phyloP scores from a whole-genome alignment of 64 coral and sea anemone genomes.

The Montipora capricornis region DNA sequence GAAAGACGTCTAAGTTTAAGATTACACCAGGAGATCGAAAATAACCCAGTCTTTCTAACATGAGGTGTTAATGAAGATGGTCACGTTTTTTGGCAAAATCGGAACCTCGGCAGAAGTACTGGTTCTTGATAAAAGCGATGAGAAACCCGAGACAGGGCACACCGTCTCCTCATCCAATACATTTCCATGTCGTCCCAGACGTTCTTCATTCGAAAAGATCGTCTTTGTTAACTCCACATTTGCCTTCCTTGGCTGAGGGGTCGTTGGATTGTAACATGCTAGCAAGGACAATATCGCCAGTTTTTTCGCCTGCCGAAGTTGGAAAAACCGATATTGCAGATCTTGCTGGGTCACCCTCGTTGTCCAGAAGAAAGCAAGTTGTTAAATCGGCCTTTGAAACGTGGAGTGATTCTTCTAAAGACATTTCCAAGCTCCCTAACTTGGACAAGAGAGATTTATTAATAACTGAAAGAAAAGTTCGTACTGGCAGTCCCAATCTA shows the following conservation, averaged over 20 bases:
- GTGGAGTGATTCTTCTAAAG: background rate
- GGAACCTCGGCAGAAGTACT: background rate
- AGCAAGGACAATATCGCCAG: constrained; percentile 3
- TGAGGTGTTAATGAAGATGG: background rate
- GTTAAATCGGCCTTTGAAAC: background rate
- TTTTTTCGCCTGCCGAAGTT: background rate
- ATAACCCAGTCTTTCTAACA: no score
- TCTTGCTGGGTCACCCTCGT: background rate
- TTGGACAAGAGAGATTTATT: background rate
- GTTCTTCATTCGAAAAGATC: background rate
- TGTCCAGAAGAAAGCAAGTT: background rate
- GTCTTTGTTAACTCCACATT: background rate
- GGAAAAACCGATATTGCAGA: constrained; percentile 29
- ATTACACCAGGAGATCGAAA: background rate
- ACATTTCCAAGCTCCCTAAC: background rate
- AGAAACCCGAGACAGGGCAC: background rate
- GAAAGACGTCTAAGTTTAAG: background rate
- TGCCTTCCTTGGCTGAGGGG: constrained; percentile 13
- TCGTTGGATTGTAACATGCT: constrained; percentile 6
- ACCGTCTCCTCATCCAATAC: background rate
- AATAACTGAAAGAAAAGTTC: background rate
- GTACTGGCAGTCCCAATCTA: background rate
- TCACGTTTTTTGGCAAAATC: background rate
- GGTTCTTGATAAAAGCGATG: background rate
- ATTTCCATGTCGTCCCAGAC: background rate